Conservation (phyloP, 2,113 vertebrate species). For the Rhabdomys dilectus region DNA sequence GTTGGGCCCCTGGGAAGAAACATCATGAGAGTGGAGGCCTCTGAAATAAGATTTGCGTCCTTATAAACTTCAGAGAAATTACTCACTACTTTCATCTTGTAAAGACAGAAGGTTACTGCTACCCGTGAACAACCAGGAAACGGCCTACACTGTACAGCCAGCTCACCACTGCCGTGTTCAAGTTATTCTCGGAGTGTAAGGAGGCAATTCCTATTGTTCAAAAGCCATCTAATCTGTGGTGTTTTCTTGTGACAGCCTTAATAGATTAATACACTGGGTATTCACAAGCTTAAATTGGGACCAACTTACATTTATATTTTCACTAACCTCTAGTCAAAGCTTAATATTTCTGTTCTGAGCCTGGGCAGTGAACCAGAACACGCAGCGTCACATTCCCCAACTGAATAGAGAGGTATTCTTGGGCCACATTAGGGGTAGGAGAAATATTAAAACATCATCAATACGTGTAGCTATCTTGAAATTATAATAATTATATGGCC, state of each 20-base stretch:
- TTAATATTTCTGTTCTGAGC: background rate
- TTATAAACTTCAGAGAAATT: background rate
- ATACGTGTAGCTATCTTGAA: constrained; percentile 6
- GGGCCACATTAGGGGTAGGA: background rate
- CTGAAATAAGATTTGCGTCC: background rate
- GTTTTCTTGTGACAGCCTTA: background rate
- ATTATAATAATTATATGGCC: constrained; percentile 16
- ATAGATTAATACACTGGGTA: background rate
- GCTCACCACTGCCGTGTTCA: background rate
- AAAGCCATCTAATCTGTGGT: background rate
- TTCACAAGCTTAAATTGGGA: background rate
- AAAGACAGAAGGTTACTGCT: background rate
- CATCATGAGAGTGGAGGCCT: too few species aligned
- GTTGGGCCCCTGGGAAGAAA: background rate
- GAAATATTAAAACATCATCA: constrained; percentile 43
- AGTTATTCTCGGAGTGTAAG: background rate
- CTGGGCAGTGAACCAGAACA: background rate
- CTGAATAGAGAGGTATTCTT: background rate
- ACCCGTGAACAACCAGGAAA: background rate
- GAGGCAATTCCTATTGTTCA: background rate
- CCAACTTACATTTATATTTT: background rate
- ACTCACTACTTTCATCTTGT: background rate
- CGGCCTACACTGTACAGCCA: background rate
- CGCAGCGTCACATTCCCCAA: background rate
- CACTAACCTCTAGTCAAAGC: background rate